Evolutionary conservation across 2,888 invertebrate genomes (phyloP), one percentile per base, ranked within the genome.

Genomic region (Cynaeus angustus): DNA sequence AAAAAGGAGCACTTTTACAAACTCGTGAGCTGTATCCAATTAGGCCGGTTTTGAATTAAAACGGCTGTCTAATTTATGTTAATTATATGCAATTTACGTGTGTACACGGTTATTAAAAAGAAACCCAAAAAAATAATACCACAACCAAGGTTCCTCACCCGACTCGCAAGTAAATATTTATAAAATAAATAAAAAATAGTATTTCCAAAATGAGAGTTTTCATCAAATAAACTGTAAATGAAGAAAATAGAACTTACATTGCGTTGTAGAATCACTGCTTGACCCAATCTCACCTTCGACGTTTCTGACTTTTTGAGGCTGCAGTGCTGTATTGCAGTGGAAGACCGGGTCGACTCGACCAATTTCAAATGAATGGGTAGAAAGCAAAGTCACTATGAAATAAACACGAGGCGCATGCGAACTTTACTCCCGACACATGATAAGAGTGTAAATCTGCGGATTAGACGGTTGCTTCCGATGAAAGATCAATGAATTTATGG

Each of bases 331-430:
- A 46, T 30, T 46, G 33, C 59, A 33, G 56, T 8, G 38, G 21
- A 58, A 58, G 26, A 61, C 61, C 38, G 50, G 38, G 13, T 10
- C 16, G 33, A 59, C 41, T 38, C 5, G 13, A 13, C 12, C 64
- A 53, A 52, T 66, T 66, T 66, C 33, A 56, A 66, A 66, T 56
- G 45, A 37, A 45, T 41, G 12, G 5, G 26, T 62, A 21, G 64
- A 43, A 64, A 64, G 53, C 52, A 52, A 65, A 64, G 46, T 56
- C 56, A 46, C 66, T 16, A 38, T 50, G 13, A 43, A 64, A 16
- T 64, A 33, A 66, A 56, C 66, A 21, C 46, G 66, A 46, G 45
- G 64, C 64, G 64, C 66, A 66, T 56, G 66, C 66, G 66, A 55
- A 56, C 56, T 55, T 56, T 66, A 66, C 46, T 65, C 53, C 55